Evolutionary conservation across 2,888 invertebrate genomes (phyloP), one percentile per base, ranked within the genome.

Genomic region (Alloscopus bannaensis): DNA sequence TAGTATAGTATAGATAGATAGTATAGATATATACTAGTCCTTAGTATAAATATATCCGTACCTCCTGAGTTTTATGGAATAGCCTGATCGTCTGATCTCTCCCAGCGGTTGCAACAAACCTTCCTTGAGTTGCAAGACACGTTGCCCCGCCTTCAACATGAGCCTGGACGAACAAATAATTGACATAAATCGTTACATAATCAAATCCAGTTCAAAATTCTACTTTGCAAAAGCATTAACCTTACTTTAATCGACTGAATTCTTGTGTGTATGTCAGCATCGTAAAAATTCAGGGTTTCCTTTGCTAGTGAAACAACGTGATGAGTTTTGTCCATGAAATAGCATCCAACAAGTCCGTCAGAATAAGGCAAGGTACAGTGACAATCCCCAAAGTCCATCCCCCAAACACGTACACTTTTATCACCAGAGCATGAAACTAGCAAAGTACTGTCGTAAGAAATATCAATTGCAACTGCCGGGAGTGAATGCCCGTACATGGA

Each of bases 381-480:
- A 86, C 98, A 98, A 88, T 99, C 98, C n/a, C 99, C 99, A 88
- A 97, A 99, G 89, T 99, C 98, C 89, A 99, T 91, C 40, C 99
- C 99, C 99, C 99, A 99, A 81, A 99, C 93, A 90, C 98, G 98
- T 29, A 99, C 92, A 88, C 96, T 98, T 47, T 97, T 92, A 90
- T 99, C 99, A 0, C 95, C 95, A 1, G 98, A 98, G 6, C 98
- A 99, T 0, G 99, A 98, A 11, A 93, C 95, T 83, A 99, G 94
- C 26, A 99, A 88, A 11, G 92, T 91, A 0, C 94, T 94, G 88
- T 97, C 97, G 85, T 93, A 93, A 16, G 96, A 96, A 79, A 99
- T 96, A 88, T 99, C 98, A 90, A 99, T 91, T 87, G 95, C 95
- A 0, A 95, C 90, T 0, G 99, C 96, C 0, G 99, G 99, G 65